Evolutionary conservation across 2,888 invertebrate species (phyloP).

Genomic region (Diaprepes abbreviatus): DNA sequence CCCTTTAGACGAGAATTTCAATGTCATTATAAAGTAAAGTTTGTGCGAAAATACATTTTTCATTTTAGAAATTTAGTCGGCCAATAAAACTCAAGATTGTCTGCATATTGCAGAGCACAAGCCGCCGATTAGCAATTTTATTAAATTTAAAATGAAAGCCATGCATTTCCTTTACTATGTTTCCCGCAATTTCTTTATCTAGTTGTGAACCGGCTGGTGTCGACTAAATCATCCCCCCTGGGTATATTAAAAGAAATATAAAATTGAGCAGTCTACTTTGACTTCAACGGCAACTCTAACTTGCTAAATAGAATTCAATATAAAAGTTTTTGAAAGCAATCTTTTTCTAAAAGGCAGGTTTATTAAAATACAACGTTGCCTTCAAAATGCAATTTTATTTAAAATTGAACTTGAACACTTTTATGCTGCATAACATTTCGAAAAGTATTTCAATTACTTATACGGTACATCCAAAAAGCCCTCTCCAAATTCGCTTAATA

Average conservation of each 20-base stretch:
- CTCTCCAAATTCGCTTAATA: too few species aligned
- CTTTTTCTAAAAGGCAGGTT: not conserved
- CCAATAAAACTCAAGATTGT: conserved; percentile 21
- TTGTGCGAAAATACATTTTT: conserved; percentile 28
- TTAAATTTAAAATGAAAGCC: conserved; percentile 63
- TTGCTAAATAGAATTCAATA: conserved; percentile 7
- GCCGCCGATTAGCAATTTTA: conserved; percentile 55
- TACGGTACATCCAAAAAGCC: too few species aligned
- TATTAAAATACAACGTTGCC: not conserved
- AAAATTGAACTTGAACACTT: not conserved
- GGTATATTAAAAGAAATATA: conserved; percentile 63
- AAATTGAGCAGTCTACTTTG: conserved; percentile 57
- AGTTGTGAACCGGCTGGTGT: conserved; percentile 60
- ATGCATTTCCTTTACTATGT: conserved; percentile 61
- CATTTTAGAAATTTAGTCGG: conserved; percentile 25
- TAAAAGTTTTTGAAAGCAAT: not conserved
- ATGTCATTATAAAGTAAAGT: not conserved
- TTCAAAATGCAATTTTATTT: conserved; percentile 17
- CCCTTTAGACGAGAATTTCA: too few species aligned
- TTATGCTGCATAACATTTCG: not conserved
- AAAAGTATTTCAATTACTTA: not conserved
- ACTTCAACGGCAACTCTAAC: conserved; percentile 5
- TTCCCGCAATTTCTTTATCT: conserved; percentile 63
- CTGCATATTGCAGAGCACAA: conserved; percentile 40
- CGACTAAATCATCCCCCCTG: conserved; percentile 61